Conservation (phyloP, 2,113 vertebrate genomes). For the Dicentrarchus labrax region DNA sequence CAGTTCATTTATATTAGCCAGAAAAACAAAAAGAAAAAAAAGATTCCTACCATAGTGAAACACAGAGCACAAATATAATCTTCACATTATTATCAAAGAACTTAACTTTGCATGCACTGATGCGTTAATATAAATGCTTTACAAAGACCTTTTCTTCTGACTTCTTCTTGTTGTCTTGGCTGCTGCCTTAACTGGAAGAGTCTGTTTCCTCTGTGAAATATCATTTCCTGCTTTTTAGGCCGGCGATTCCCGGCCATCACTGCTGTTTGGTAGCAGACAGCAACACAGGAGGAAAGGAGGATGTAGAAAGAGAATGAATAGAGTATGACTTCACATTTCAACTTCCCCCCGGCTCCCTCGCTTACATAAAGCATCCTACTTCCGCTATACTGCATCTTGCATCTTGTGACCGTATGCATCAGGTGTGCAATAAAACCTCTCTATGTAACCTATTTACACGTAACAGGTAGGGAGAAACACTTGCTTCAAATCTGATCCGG, state of each 20-base stretch:
- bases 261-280: slow-evolving; percentile 53
- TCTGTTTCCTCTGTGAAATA: slow-evolving; percentile 58
- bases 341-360: slow-evolving; percentile 29
- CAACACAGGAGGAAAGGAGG: slow-evolving; percentile 51
- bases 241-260: slow-evolving; percentile 24
- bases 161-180: slow-evolving; percentile 52
- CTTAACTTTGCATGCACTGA: slow-evolving; percentile 86
- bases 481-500: slow-evolving; percentile 35
- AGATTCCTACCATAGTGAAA: slow-evolving; percentile 82
- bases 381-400: slow-evolving; percentile 61
- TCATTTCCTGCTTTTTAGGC: slow-evolving; percentile 52
- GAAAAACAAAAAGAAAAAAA: slow-evolving; percentile 74
- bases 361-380: slow-evolving; percentile 44
- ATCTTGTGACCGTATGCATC: slow-evolving; percentile 55
- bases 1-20: slow-evolving; percentile 76
- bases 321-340: slow-evolving; percentile 71
- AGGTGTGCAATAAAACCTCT: slow-evolving; percentile 71
- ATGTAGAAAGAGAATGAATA: slow-evolving; percentile 69
- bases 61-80: slow-evolving; percentile 86
- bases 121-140: slow-evolving; percentile 86
- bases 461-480: slow-evolving; percentile 41
- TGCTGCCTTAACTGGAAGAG: slow-evolving; percentile 58
- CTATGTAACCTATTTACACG: slow-evolving; percentile 63
- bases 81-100: slow-evolving; percentile 86
- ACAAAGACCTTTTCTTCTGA: slow-evolving; percentile 78